Evolutionary conservation across 2,888 invertebrate species (phyloP), one percentile per base, ranked within the genome.

Genomic region (Polyploca ridens): DNA sequence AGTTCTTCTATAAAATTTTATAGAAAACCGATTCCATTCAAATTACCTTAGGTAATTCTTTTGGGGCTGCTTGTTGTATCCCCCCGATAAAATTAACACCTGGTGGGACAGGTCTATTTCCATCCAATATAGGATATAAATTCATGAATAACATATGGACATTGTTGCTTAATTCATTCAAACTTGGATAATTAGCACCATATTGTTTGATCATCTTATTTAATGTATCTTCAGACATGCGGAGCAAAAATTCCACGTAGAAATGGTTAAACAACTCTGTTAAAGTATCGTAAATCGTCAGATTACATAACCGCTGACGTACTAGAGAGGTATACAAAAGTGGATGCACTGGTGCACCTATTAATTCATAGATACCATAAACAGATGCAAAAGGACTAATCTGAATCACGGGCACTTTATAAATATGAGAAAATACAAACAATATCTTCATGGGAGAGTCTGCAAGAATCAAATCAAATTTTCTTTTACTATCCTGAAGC

Each of bases 391-490:
- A 66, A 0, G 87, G 86, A 70, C 83, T 85, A 0, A 87, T 68
- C 57, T 74, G 67, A n/a, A 86, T 84, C 0, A 78, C 74, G 0
- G 87, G 87, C 0, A 74, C 58, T 44, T 76, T 69, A 14, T 63
- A 78, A 13, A 81, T 33, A 54, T 84, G 61, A 0, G 77, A 74
- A 33, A 74, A 76, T 65, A 7, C 65, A 41, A 84, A 58, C 0
- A 72, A 64, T 0, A 72, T 67, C 61, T 74, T 62, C 0, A 69
- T 62, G 46, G 63, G 70, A 5, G 80, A 77, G 73, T 38, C 38
- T 86, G 73, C 3, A 0, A 87, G 4, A 0, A 86, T 7, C 14
- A 86, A 66, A 73, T 86, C 86, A 64, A 84, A 87, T 27, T 70
- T 65, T 0, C 38, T 38, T 7, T 64, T 69, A 27, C 78, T 77